Evolutionary conservation across 2,113 vertebrate species (phyloP), one percentile per base, ranked within the genome.

Genomic region (Catagonus wagneri): DNA sequence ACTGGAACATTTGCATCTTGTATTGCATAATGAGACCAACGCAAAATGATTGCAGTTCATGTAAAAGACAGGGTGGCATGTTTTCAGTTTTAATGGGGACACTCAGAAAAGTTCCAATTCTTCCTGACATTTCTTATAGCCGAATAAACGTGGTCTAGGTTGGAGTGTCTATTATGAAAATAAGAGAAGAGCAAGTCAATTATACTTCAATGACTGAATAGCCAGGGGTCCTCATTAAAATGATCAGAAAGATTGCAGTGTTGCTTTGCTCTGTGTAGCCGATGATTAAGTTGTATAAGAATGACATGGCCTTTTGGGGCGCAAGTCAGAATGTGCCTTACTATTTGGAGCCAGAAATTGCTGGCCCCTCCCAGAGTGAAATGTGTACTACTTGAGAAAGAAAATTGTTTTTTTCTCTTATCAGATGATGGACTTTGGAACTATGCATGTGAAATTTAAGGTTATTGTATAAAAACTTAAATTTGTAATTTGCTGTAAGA

Each of bases 141-240:
- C 98, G 99, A 99, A 99, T 99, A 99, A 99, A 99, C 97, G 98
- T 99, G 98, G 99, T 99, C 99, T 99, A 99, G 98, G 99, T 99
- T 99, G 99, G 98, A 99, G 99, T 99, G 99, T 99, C 99, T 99
- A 99, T 99, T 99, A 99, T 99, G 99, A 99, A 99, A 99, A 99
- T 99, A 99, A 99, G 99, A 99, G 99, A 98, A 98, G 99, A 99
- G 99, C 99, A 98, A 99, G 99, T 99, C 99, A 99, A 99, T 99
- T 99, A 99, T 99, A 99, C 99, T 99, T 99, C 99, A 99, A 99
- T 99, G 99, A 99, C 99, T 99, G 99, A 99, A 99, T 99, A 99
- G 99, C 99, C 99, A 99, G 99, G 98, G 99, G 99, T 99, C 99
- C 99, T 99, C 99, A 99, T 99, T 99, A 99, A 99, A 99, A 99